Percentiles rank a stretch among this genome's conserved stretches.
Conservation (phyloP, 2,113 vertebrate genomes). For the Microtus ochrogaster region DNA sequence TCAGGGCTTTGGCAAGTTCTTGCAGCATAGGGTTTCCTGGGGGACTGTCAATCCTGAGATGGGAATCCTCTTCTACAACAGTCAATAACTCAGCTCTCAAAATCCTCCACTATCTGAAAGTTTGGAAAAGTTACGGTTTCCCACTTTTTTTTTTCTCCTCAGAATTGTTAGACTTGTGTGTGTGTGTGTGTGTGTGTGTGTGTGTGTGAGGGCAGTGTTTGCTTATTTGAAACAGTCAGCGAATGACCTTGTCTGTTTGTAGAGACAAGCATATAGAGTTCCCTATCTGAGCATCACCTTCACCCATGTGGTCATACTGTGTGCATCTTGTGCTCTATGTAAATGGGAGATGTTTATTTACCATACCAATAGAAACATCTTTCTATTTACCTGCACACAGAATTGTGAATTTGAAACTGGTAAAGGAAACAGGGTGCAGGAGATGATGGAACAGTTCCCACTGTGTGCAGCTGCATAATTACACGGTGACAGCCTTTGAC, state of each 20-base stretch:
- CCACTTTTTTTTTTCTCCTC: neutral
- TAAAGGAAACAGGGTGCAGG: neutral
- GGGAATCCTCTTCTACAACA: neutral
- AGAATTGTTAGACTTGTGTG: neutral
- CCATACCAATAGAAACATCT: no score
- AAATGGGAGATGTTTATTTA: neutral
- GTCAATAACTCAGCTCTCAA: neutral
- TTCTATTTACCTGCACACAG: neutral
- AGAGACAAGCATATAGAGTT: fast-evolving
- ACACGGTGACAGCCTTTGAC: neutral
- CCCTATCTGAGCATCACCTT: neutral
- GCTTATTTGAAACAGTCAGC: neutral
- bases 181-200: neutral
- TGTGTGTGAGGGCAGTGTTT: neutral
- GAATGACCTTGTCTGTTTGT: neutral
- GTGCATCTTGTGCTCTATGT: fast-evolving
- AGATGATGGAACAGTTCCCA: fast-evolving
- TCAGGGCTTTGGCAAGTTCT: fast-evolving
- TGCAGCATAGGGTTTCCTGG: conserved; percentile 23
- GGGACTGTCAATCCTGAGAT: conserved; percentile 1
- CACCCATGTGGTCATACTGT: no score
- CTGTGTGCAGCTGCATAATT: fast-evolving
- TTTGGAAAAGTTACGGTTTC: neutral
- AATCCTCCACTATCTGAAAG: neutral
- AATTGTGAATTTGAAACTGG: neutral